Conservation (phyloP, 2,797 vertebrate species). For the Sebastes taczanowskii region DNA sequence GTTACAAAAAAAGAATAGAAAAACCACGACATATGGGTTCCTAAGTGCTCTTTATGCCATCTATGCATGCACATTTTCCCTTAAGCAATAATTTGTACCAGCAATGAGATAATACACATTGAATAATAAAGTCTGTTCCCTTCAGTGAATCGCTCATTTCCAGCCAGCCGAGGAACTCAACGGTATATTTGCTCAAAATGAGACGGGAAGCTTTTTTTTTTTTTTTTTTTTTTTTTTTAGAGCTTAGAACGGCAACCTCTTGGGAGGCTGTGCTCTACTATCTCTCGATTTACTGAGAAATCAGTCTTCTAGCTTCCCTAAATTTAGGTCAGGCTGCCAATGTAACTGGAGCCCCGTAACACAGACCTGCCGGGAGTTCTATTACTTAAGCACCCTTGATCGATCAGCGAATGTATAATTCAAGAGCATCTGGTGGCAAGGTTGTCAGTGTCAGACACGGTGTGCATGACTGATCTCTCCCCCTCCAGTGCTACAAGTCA, state of each 20-base stretch:
- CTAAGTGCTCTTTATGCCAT: background rate
- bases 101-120: slow-evolving; percentile 17
- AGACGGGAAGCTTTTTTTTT: slow-evolving; percentile 38
- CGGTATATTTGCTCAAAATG: slow-evolving; percentile 47
- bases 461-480: slow-evolving; percentile 71
- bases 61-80: background rate
- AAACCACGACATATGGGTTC: background rate
- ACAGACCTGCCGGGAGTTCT: slow-evolving; percentile 67
- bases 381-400: slow-evolving; percentile 82
- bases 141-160: slow-evolving; percentile 30
- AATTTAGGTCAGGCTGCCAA: slow-evolving; percentile 77
- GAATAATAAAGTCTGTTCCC: slow-evolving; percentile 27
- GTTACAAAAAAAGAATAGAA: background rate
- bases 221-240: slow-evolving; percentile 23
- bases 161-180: slow-evolving; percentile 7
- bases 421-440: slow-evolving; percentile 80
- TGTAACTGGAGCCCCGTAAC: slow-evolving; percentile 67
- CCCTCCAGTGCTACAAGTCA: slow-evolving; percentile 43
- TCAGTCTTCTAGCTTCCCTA: slow-evolving; percentile 61
- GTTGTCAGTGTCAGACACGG: slow-evolving; percentile 76
- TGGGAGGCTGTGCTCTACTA: slow-evolving; percentile 53
- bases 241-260: slow-evolving; percentile 36
- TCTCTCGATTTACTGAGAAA: slow-evolving; percentile 66
- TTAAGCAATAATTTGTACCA: slow-evolving; percentile 23
- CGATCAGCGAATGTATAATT: slow-evolving; percentile 81